These are phyloP conservation scores for Panthera leo DNA, from an alignment of 2,113 vertebrate species.

Conservation along the genomic window DNA sequence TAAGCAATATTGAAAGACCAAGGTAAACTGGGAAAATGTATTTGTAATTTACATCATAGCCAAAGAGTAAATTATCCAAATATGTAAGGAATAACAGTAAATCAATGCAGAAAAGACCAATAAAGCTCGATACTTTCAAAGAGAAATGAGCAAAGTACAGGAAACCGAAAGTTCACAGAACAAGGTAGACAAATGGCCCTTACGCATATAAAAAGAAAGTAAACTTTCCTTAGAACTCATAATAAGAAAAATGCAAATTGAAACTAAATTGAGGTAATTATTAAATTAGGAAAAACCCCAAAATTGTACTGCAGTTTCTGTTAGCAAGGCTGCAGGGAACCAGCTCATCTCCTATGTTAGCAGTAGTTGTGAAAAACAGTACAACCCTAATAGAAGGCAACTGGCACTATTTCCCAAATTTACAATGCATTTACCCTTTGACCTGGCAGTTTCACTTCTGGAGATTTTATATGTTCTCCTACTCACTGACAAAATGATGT, in stretches of 20 bases:
- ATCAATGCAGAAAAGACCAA: background rate
- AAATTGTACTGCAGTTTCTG: background rate
- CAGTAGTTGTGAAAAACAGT: background rate
- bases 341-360: background rate
- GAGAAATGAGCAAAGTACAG: background rate
- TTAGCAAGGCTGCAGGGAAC: background rate
- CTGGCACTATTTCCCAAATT: background rate
- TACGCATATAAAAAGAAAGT: background rate
- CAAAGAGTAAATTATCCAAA: background rate
- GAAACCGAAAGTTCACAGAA: background rate
- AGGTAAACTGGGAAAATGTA: background rate
- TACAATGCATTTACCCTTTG: background rate
- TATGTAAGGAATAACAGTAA: background rate
- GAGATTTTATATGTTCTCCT: background rate
- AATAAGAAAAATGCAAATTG: constrained; percentile 15
- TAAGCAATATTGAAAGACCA: background rate
- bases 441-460: background rate
- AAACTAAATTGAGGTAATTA: constrained; percentile 2
- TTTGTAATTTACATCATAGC: background rate
- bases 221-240: background rate
- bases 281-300: constrained; percentile 22
- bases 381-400: background rate
- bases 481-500: constrained; percentile 4
- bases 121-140: background rate
- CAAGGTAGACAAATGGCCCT: background rate